Evolutionary conservation across 2,888 invertebrate species (phyloP).

Genomic region (Stenodera caucasica): DNA sequence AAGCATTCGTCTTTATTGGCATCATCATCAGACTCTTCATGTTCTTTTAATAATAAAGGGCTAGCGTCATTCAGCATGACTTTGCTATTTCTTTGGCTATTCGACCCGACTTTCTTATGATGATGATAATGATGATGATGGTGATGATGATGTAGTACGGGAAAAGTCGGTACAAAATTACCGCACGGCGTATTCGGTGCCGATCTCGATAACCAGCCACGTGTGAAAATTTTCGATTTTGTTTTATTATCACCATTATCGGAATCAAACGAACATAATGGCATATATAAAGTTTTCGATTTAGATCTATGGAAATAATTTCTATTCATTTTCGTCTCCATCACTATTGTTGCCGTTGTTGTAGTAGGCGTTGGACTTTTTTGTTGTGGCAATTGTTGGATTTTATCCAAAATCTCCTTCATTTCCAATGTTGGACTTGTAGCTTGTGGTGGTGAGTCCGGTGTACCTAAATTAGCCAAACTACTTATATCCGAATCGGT

Average conservation of each 20-base stretch:
- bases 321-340: slow-evolving; percentile 40
- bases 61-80: slow-evolving; percentile 63
- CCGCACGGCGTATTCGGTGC: slow-evolving; percentile 80
- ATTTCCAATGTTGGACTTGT: slow-evolving; percentile 81
- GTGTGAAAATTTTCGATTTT: slow-evolving; percentile 42
- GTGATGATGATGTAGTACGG: slow-evolving; percentile 49
- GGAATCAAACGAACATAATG: slow-evolving; percentile 54
- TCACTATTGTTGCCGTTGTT: slow-evolving; percentile 54
- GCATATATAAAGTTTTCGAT: slow-evolving; percentile 73
- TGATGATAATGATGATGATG: not conserved
- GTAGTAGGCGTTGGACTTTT: slow-evolving; percentile 46
- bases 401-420: slow-evolving; percentile 71
- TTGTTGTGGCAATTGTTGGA: slow-evolving; percentile 66
- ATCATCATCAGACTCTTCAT: slow-evolving; percentile 58
- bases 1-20: slow-evolving; percentile 38
- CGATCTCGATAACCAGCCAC: slow-evolving; percentile 70
- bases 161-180: slow-evolving; percentile 67
- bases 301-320: slow-evolving; percentile 60
- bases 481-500: slow-evolving; percentile 69
- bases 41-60: slow-evolving; percentile 61
- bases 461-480: slow-evolving; percentile 67
- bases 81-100: slow-evolving; percentile 59
- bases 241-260: slow-evolving; percentile 35
- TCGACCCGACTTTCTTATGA: slow-evolving; percentile 55
- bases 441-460: slow-evolving; percentile 76